These are phyloP conservation scores for Pheosia tremula DNA, from an alignment of 2,888 invertebrate genomes.

Conservation along the genomic window DNA sequence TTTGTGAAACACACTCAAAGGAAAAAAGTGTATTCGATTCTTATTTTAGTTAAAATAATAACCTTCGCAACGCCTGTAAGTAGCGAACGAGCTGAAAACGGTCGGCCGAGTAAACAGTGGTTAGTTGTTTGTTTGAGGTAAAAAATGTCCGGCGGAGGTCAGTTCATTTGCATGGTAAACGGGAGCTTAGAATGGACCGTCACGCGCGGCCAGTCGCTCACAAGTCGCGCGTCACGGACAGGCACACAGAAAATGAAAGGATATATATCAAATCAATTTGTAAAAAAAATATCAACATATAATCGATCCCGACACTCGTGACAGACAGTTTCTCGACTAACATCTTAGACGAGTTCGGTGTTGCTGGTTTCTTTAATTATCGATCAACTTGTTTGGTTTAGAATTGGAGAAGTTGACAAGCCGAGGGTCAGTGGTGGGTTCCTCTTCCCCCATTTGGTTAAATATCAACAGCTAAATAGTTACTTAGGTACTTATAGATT, in stretches of 20 bases:
- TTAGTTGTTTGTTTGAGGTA: constrained; percentile 71
- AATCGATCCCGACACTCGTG: too few relatives aligned
- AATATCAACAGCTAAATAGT: too few relatives aligned
- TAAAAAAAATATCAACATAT: too few relatives aligned
- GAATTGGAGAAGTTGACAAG: too few relatives aligned
- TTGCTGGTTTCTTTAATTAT: too few relatives aligned
- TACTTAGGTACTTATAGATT: too few relatives aligned
- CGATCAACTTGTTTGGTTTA: too few relatives aligned
- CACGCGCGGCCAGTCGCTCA: constrained; percentile 72
- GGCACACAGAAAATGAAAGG: constrained; percentile 10
- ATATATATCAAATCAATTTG: neutral
- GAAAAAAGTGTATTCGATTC: neutral
- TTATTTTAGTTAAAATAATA: neutral
- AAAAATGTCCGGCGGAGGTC: constrained; percentile 71
- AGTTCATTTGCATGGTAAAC: constrained; percentile 82
- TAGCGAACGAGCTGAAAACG: constrained; percentile 43
- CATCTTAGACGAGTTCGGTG: too few relatives aligned
- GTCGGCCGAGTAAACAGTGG: constrained; percentile 53
- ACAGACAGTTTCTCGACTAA: too few relatives aligned
- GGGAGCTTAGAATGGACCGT: constrained; percentile 80
- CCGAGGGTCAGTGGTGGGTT: too few relatives aligned
- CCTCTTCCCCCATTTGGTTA: too few relatives aligned
- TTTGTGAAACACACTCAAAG: too few relatives aligned
- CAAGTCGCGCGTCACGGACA: constrained; percentile 55
- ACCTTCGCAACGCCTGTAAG: constrained; percentile 17